Conservation (phyloP, 2,797 vertebrate species). For the Lemur catta region DNA sequence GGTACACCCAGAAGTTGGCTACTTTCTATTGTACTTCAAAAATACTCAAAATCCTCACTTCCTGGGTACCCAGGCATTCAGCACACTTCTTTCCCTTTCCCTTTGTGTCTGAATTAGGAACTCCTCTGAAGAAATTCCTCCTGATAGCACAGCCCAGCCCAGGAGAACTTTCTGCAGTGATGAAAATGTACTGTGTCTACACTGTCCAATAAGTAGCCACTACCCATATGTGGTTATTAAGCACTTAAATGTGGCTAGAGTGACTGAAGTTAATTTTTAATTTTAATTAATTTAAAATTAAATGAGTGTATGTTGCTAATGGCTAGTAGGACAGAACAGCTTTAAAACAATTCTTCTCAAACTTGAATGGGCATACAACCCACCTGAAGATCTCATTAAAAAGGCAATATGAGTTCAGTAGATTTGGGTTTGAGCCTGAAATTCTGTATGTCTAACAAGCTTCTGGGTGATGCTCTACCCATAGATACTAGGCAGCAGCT, state of each 20-base stretch:
- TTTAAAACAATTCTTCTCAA: neutral
- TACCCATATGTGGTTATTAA: neutral
- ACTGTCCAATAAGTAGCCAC: neutral
- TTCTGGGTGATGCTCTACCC: neutral
- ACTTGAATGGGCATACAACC: neutral
- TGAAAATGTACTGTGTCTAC: neutral
- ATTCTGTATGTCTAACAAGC: neutral
- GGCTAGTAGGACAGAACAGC: neutral
- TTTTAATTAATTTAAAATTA: neutral
- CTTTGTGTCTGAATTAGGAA: neutral
- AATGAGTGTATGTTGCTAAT: neutral
- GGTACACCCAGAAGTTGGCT: neutral
- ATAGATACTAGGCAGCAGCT: rapidly evolving
- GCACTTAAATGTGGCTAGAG: neutral
- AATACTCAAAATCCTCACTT: neutral
- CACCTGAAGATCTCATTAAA: neutral
- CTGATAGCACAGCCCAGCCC: neutral
- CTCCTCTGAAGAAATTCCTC: neutral
- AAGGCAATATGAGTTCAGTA: neutral
- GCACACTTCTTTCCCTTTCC: neutral
- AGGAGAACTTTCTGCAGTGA: neutral
- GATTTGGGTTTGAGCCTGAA: neutral
- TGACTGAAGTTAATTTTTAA: neutral
- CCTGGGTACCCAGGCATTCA: neutral
- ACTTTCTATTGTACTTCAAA: neutral